Evolutionary conservation across 1,140 invertebrate species (phyloP).

Genomic region (Drosophila aff.): DNA sequence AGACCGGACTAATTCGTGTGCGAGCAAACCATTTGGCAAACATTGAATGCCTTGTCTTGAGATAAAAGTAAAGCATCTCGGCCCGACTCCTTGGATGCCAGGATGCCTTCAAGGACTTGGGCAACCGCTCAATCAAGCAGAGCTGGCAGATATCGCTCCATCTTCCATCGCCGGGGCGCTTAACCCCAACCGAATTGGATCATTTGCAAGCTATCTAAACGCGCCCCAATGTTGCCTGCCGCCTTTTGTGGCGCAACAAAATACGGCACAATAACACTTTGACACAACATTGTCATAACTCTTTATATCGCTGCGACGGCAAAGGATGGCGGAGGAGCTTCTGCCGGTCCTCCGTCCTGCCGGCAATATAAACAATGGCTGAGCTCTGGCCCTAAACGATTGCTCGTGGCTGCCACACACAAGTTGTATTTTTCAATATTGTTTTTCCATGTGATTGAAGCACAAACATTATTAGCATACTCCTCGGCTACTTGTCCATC

Average conservation of each 20-base stretch:
- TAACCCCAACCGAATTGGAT: constrained; percentile 56
- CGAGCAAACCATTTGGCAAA: constrained; percentile 21
- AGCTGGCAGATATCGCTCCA: constrained; percentile 48
- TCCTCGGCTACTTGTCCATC: constrained; percentile 21
- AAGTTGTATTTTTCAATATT: constrained; percentile 75
- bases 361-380: constrained; percentile 46
- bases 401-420: constrained; percentile 46
- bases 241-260: constrained; percentile 47
- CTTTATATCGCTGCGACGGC: constrained; percentile 27
- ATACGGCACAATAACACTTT: constrained; percentile 65
- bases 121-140: constrained; percentile 53
- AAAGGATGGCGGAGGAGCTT: background rate
- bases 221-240: constrained; percentile 25
- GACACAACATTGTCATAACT: constrained; percentile 67
- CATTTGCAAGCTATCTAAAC: constrained; percentile 56
- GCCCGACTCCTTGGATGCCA: background rate
- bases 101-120: constrained; percentile 26
- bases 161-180: constrained; percentile 33
- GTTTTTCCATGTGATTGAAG: constrained; percentile 77
- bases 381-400: constrained; percentile 59
- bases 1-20: constrained; percentile 16
- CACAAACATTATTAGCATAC: constrained; percentile 76
- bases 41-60: constrained; percentile 23
- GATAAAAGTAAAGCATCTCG: constrained; percentile 21
- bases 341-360: background rate